phyloP scores from a whole-genome alignment of 1,140 invertebrate genomes.

The Monochamus saltuarius region DNA sequence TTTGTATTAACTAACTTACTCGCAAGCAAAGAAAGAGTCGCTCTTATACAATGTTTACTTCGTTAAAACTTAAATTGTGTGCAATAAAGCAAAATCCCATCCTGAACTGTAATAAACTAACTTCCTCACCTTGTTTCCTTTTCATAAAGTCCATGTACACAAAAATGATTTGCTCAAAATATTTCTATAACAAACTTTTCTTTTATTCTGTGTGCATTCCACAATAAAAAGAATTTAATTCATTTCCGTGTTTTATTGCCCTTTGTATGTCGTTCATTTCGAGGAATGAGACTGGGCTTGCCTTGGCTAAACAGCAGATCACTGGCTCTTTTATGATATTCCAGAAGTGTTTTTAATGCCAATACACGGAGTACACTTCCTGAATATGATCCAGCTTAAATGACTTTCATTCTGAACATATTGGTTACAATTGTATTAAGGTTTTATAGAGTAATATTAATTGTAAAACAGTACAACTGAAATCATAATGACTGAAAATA shows the following conservation, averaged over 20 bases:
- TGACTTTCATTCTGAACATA: too few relatives aligned
- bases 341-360: too few relatives aligned
- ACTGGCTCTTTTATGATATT: too few relatives aligned
- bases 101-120: conserved; percentile 39
- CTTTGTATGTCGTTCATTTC: conserved; percentile 3
- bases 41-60: conserved; percentile 37
- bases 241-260: conserved; percentile 32
- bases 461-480: too few relatives aligned
- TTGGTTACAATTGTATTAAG: too few relatives aligned
- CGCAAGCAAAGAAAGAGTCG: neutral
- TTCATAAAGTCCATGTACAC: conserved; percentile 30
- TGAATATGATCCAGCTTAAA: too few relatives aligned
- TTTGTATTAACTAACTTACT: neutral
- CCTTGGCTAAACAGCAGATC: too few relatives aligned
- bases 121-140: conserved; percentile 35
- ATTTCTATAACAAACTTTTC: conserved; percentile 43
- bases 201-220: conserved; percentile 44
- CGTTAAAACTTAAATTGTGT: conserved; percentile 44
- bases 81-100: conserved; percentile 44
- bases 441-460: too few relatives aligned
- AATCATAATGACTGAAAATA: too few relatives aligned
- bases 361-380: too few relatives aligned
- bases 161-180: conserved; percentile 46
- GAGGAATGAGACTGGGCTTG: too few relatives aligned
- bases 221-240: conserved; percentile 45